Evolutionary conservation across 2,797 vertebrate genomes (phyloP), one percentile per base, ranked within the genome.

Genomic region (Coregonus sp.): DNA sequence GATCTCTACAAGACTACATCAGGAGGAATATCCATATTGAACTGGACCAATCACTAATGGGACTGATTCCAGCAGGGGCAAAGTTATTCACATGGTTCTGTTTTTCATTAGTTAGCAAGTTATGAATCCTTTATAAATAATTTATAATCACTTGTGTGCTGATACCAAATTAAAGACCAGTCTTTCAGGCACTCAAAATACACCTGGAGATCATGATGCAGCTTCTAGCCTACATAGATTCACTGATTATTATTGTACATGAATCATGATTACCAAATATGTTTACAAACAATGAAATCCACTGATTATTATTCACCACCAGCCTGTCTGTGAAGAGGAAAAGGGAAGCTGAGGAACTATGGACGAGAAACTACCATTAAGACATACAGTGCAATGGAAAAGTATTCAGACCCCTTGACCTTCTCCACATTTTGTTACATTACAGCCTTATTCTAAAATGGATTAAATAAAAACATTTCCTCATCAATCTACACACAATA

Each of bases 241-340:
- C 1, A 35, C 14, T 15, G 1, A 51, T n/a, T 16, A 47, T 9
- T 18, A 51, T 25, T 70, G 31, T 18, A 9, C 9, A 12, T 25
- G 37, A 12, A 31, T 31, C 9, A 12, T 25, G 37, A 12, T 52
- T 31, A 4, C 15, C 15, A 29, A 18, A 7, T 16, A 33, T 14
- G 20, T 31, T 31, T 31, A 7, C 15, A n/a, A 37, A 7, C 16
- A 5, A 35, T 73, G 3, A 31, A 15, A 50, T 14, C 4, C 3
- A 29, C 56, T 1, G n/a, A 18, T 33, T 66, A 25, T 68, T 14
- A 47, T 47, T 47, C 40, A 11, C 40, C 52, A 2, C 37, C 84
- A 90, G 87, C 69, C 70, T 88, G 72, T 81, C 75, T 51, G 81
- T 91, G 1, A 77, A 75, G 78, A 87, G n/a, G 29, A 87, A 81